phyloP scores from a whole-genome alignment of 2,888 invertebrate genomes.

The Rhorus exstirpatorius region DNA sequence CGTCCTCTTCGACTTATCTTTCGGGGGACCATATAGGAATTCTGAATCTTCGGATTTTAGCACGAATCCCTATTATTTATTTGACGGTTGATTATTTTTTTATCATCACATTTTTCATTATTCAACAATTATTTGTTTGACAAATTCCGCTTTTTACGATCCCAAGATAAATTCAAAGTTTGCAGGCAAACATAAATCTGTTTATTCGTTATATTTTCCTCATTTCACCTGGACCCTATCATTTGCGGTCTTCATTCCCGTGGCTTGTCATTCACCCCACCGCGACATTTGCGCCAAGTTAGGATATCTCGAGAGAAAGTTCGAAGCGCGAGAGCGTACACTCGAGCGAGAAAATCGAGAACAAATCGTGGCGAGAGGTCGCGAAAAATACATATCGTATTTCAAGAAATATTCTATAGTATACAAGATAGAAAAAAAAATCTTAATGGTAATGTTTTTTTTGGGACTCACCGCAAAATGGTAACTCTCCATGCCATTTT shows the following conservation, averaged over 20 bases:
- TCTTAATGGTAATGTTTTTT: background rate
- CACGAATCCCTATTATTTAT: no score
- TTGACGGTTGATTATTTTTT: no score
- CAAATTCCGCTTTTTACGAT: no score
- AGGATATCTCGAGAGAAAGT: constrained; percentile 60
- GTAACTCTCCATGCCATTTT: constrained; percentile 93
- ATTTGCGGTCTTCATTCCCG: constrained; percentile 51
- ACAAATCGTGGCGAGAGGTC: constrained; percentile 40
- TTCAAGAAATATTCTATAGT: constrained; percentile 2
- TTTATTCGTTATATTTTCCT: background rate
- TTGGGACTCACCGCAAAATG: constrained; percentile 92
- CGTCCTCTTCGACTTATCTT: background rate
- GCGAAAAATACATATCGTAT: constrained; percentile 41
- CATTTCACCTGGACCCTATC: constrained; percentile 17
- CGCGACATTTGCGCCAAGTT: constrained; percentile 48
- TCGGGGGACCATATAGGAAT: no score
- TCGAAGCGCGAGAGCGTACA: constrained; percentile 31
- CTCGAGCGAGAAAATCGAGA: constrained; percentile 42
- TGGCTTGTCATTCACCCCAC: constrained; percentile 34
- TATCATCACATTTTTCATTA: no score
- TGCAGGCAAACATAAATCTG: background rate
- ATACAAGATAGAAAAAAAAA: background rate
- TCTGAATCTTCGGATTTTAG: no score
- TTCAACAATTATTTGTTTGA: no score
- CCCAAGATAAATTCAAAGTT: background rate